Evolutionary conservation across 2,113 vertebrate species (phyloP).

Genomic region (Sceloporus tristichus): DNA sequence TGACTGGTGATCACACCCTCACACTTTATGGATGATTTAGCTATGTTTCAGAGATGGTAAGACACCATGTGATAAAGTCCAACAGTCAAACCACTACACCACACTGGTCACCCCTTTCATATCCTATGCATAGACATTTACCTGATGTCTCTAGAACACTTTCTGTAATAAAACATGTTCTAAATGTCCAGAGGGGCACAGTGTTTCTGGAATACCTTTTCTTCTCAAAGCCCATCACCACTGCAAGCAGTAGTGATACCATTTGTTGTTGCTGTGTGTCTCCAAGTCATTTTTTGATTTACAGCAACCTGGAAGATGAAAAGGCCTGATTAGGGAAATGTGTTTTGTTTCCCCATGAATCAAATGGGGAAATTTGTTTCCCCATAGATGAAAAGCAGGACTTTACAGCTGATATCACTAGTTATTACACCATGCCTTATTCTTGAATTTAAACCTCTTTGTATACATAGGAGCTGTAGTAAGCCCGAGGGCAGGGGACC

Average conservation of each 20-base stretch:
- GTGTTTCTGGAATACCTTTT: too few relatives aligned
- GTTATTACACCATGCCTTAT: not conserved
- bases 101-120: not conserved
- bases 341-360: not conserved
- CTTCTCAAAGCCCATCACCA: not conserved
- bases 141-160: not conserved
- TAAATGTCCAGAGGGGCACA: not conserved
- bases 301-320: not conserved
- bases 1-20: too few relatives aligned
- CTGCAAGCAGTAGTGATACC: not conserved
- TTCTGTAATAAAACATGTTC: not conserved
- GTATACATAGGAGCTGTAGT: not conserved
- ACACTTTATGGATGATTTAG: too few relatives aligned
- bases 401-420: not conserved
- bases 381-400: not conserved
- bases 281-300: too few relatives aligned
- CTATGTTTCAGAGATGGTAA: too few relatives aligned
- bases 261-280: not conserved
- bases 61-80: too few relatives aligned
- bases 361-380: too few relatives aligned
- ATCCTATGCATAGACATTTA: not conserved
- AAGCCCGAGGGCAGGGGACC: too few relatives aligned
- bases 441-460: not conserved
- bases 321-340: not conserved
- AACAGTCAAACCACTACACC: too few relatives aligned